Conservation (phyloP, 2,888 invertebrate genomes). For the Elegia similella region DNA sequence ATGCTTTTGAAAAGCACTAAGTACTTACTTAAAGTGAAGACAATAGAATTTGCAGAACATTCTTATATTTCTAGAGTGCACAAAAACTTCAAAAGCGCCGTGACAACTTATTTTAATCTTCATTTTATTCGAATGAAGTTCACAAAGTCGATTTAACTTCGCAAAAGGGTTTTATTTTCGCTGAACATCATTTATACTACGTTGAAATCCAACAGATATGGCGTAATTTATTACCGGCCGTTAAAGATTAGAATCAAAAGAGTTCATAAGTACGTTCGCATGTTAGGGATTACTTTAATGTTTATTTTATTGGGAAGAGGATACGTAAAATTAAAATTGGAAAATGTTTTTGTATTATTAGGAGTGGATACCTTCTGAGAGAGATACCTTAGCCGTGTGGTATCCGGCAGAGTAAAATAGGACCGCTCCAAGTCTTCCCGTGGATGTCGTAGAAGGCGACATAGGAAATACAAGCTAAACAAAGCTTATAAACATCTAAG, state of each 20-base stretch:
- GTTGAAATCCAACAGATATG: constrained; percentile 15
- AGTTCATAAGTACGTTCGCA: not conserved
- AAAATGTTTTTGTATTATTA: too few relatives aligned
- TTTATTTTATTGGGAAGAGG: not conserved
- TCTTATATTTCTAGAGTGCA: not conserved
- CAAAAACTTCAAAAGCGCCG: constrained; percentile 9
- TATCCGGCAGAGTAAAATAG: too few relatives aligned
- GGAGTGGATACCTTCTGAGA: too few relatives aligned
- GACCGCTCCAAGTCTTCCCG: too few relatives aligned
- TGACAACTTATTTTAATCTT: constrained; percentile 10
- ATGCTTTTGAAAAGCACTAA: constrained; percentile 1
- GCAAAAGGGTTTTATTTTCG: constrained; percentile 11
- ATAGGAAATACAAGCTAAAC: too few relatives aligned
- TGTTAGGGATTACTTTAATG: not conserved
- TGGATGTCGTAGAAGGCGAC: too few relatives aligned
- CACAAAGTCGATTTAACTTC: constrained; percentile 11
- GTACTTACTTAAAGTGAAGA: not conserved
- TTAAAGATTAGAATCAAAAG: constrained; percentile 10
- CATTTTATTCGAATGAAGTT: constrained; percentile 19
- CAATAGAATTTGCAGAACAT: not conserved
- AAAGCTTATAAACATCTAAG: too few relatives aligned
- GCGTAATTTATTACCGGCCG: constrained; percentile 13
- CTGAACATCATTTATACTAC: constrained; percentile 7
- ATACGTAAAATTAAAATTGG: too few relatives aligned
- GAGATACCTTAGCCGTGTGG: too few relatives aligned